Base-by-base conservation (phyloP, 2,888 invertebrate genomes). In the Rotaria socialis region DNA sequence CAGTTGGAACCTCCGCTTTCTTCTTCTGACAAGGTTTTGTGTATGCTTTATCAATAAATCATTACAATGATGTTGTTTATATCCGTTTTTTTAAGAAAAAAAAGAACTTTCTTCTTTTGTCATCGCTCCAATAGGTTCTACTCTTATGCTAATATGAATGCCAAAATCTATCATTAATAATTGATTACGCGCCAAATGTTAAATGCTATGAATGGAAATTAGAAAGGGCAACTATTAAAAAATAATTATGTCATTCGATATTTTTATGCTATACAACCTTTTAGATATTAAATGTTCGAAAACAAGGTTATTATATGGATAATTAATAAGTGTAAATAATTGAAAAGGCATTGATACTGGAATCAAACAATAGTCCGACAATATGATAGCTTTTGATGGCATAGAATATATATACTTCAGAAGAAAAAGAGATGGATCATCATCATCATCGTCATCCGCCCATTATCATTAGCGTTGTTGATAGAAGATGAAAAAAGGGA, bases 401-500 rank as follows among this genome's bases (percentile, higher is more conserved):
- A 41, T 35, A 27, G 19, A 0, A 67, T 5, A 35, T 35, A 19
- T 67, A 67, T 16, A 41, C 35, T 67, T 41, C 27, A 8, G 27
- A 14, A 60, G 27, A n/a, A 67, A 52, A 52, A 52, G 16, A 8
- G 67, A 67, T 35, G 67, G 67, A 67, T 67, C 67, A 67, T 35
- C 19, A 67, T n/a, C n/a, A n/a, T n/a, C n/a, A n/a, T n/a, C n/a
- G n/a, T n/a, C n/a, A 67, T 67, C 27, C 67, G 35, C 67, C 67
- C 35, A 67, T 67, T 67, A 67, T 67, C 67, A 67, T 67, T 67
- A 67, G 35, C 35, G 14, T 35, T 16, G 67, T 67, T 67, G 67
- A 41, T 67, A 27, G 67, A 14, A 35, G 19, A 67, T 14, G 35
- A 35, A 67, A 35, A 35, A 67, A 41, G 35, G 16, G 27, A 16